phyloP scores from a whole-genome alignment of 2,888 invertebrate species.

The Altica lythri region DNA sequence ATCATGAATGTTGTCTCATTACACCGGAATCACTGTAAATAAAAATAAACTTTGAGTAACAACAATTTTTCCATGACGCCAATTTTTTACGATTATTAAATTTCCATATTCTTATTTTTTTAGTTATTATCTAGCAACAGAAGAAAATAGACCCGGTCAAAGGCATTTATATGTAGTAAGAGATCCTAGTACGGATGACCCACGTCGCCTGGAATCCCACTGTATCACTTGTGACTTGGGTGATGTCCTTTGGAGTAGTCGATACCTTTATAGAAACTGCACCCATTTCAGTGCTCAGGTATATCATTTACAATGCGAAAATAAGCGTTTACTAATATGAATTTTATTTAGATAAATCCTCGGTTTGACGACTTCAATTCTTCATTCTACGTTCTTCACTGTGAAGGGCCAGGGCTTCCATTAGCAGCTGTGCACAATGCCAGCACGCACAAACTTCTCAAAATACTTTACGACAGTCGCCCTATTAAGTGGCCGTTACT shows the following conservation, averaged over 20 bases:
- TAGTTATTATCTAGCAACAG: conserved; percentile 69
- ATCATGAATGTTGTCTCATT: too few species aligned
- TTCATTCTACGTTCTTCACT: conserved; percentile 76
- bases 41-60: too few species aligned
- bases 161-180: conserved; percentile 85
- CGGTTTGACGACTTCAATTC: conserved; percentile 45
- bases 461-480: conserved; percentile 77
- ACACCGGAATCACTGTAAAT: too few species aligned
- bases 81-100: too few species aligned
- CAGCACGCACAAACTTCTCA: conserved; percentile 74
- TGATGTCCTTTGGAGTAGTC: conserved; percentile 77
- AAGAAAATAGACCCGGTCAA: conserved; percentile 82
- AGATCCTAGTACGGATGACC: conserved; percentile 73
- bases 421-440: conserved; percentile 79
- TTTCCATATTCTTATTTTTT: too few species aligned
- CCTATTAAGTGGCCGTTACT: conserved; percentile 63
- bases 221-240: conserved; percentile 86
- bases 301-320: too few species aligned
- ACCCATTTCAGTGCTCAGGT: conserved; percentile 83
- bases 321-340: too few species aligned
- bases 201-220: conserved; percentile 71
- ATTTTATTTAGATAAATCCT: conserved; percentile 50
- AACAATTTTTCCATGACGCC: too few species aligned
- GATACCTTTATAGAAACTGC: conserved; percentile 83
- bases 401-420: conserved; percentile 91